Percentiles rank a stretch among this genome's conserved stretches.
Evolutionary conservation across 2,888 invertebrate species (phyloP).

Genomic region (Caenorhabditis imperialis): DNA sequence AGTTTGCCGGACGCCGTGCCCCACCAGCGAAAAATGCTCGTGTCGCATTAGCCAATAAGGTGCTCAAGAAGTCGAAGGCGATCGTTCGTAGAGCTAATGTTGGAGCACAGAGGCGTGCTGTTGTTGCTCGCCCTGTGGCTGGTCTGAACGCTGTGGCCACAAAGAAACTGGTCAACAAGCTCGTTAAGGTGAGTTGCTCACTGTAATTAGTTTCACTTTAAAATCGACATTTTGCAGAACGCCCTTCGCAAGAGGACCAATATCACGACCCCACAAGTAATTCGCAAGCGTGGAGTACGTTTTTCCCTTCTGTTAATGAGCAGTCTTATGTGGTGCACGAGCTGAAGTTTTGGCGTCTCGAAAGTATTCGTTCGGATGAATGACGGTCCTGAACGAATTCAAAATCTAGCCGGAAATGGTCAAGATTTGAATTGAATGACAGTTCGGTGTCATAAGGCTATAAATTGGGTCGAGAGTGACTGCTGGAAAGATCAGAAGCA

Average conservation of each 20-base stretch:
- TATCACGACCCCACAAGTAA: conserved; percentile 22
- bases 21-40: conserved; percentile 29
- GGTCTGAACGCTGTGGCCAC: conserved; percentile 38
- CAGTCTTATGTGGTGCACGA: conserved; percentile 15
- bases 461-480: conserved; percentile 53
- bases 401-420: neutral
- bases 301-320: conserved; percentile 19
- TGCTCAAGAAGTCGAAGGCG: conserved; percentile 29
- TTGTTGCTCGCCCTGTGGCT: conserved; percentile 8
- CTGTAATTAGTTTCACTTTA: neutral
- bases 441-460: too few relatives aligned
- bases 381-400: neutral
- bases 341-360: conserved; percentile 7
- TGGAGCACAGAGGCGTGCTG: conserved; percentile 7
- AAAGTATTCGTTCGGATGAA: conserved; percentile 1
- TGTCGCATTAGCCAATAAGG: conserved; percentile 28
- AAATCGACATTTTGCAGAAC: conserved; percentile 36
- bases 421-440: conserved; percentile 2
- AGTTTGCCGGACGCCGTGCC: conserved; percentile 21
- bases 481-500: neutral
- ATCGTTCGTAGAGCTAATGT: conserved; percentile 17
- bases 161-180: conserved; percentile 50
- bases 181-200: conserved; percentile 50
- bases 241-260: conserved; percentile 46
- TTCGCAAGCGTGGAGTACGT: conserved; percentile 55